Evolutionary conservation across 2,113 vertebrate genomes (phyloP).

Genomic region (Lepus timidus): DNA sequence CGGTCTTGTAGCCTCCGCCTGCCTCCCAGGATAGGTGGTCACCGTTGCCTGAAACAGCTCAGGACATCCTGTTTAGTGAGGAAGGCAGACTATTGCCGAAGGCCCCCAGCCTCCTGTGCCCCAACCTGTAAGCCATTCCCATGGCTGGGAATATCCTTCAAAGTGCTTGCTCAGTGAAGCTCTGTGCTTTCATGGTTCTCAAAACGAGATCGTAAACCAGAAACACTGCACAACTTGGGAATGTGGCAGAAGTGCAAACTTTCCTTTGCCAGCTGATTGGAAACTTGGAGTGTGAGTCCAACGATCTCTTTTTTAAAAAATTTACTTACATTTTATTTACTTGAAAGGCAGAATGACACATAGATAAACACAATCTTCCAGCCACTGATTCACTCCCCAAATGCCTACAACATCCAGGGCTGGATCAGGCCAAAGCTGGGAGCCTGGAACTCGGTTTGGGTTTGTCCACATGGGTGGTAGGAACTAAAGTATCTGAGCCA

Average conservation of each 20-base stretch:
- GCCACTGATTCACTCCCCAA: too few species aligned
- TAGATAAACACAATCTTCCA: too few species aligned
- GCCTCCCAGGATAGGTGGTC: neutral
- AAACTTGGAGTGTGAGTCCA: neutral
- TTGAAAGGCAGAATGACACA: too few species aligned
- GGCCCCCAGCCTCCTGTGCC: neutral
- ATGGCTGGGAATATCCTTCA: neutral
- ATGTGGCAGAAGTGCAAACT: neutral
- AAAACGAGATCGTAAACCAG: neutral
- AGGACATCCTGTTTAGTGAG: neutral
- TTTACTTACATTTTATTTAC: too few species aligned
- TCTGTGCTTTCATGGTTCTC: neutral
- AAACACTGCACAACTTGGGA: neutral
- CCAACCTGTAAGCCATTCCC: neutral
- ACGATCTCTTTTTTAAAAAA: neutral
- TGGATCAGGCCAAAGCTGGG: too few species aligned
- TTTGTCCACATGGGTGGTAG: too few species aligned
- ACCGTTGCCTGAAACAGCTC: neutral
- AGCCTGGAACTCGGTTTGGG: too few species aligned
- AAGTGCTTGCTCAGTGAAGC: neutral
- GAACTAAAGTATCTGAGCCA: too few species aligned
- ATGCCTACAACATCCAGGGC: too few species aligned
- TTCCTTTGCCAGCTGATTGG: neutral
- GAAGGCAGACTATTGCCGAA: neutral
- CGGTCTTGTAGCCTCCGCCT: neutral